Evolutionary conservation across 2,888 invertebrate species (phyloP), one percentile per base, ranked within the genome.

Genomic region (Andrena fulva): DNA sequence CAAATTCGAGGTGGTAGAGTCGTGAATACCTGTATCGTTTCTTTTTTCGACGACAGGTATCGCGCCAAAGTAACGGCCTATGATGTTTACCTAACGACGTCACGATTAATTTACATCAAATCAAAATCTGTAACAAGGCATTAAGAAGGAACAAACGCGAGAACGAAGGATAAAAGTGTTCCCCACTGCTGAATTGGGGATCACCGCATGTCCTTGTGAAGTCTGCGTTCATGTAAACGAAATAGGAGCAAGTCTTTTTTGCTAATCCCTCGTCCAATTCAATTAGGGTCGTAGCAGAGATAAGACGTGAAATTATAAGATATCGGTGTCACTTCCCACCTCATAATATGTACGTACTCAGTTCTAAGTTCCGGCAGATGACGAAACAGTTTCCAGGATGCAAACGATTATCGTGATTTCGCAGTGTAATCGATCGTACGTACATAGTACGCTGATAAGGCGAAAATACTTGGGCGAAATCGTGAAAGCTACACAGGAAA

Each of bases 201-300:
- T 20, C 5, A 62, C 8, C 33, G 20, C 5, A 33, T 10, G 10
- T 8, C 33, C 8, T 29, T n/a, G 50, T 10, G 29, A 8, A 10
- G 20, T 67, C 29, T 7, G 16, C 2, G 5, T 5, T 2, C 6
- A 20, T 20, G 5, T 27, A 48, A 33, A 60, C 33, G 31, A 12
- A n/a, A 29, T 24, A 66, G 8, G 20, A 20, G 1, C 20, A 35
- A 70, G 16, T 6, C 16, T 7, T 16, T 42, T 31, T 27, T 31
- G 7, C 35, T 52, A 50, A 76, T 76, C 64, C 63, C 20, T 16
- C 31, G 10, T 42, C 16, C 6, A 8, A 66, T 59, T 50, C n/a
- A 76, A 70, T 71, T 60, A 66, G 5, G 7, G 12, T 77, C 59
- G 1, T 64, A 71, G 66, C 31, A n/a, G 1, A 33, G 60, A 77